Evolutionary conservation across 2,888 invertebrate genomes (phyloP), one percentile per base, ranked within the genome.

Genomic region (Drosophila merina): DNA sequence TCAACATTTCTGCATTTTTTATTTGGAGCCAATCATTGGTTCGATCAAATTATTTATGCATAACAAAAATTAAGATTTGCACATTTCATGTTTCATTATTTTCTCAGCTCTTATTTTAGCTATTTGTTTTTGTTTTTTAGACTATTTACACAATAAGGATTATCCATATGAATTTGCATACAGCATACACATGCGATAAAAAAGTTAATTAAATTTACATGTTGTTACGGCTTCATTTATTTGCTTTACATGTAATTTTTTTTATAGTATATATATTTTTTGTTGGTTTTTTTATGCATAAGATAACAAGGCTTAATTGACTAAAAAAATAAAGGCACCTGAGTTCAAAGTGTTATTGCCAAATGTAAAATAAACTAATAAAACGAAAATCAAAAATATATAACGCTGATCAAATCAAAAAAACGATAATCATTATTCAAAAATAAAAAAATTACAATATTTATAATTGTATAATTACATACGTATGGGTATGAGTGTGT

Each of bases 291-390:
- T 77, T 82, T 84, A 86, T 83, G 78, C 77, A 83, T 85, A 85
- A 85, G 75, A 85, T 88, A 88, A 89, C 88, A 89, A 85, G 82
- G 62, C 86, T 89, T 90, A 89, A 85, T 75, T 88, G 89, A 89
- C 90, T 90, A 90, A 72, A 88, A 88, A 80, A 76, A 59, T 80
- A 81, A 89, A 90, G 89, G 89, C 89, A 90, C 89, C 89, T 90
- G 89, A 90, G 89, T 90, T 90, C 82, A 85, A 85, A 80, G 74
- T 82, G 82, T 86, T 84, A 72, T 79, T 84, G 80, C 80, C 80
- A 80, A 77, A 77, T 78, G 60, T 79, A 79, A 67, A 70, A 58
- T 33, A 64, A 44, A 51, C 36, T 49, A 56, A 70, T 63, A 67
- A 69, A 69, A 75, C 58, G 52, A 68, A 71, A 79, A 57, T 60